Conservation (phyloP, 2,797 vertebrate species). For the Poecile montanus region DNA sequence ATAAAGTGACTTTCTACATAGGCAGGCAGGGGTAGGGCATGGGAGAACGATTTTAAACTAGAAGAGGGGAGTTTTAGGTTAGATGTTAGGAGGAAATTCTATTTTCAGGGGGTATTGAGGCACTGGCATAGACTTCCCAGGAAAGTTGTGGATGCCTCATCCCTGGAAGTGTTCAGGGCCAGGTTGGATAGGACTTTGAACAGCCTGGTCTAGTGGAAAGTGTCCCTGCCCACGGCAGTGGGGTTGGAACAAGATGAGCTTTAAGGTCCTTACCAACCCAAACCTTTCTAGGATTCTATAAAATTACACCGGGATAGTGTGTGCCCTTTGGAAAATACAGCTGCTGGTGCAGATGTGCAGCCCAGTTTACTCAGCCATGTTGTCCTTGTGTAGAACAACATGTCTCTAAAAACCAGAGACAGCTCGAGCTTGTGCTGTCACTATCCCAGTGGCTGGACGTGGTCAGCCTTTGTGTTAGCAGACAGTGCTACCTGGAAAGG, state of each 20-base stretch:
- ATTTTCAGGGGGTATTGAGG: background rate
- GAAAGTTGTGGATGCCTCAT: background rate
- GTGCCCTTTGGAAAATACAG: background rate
- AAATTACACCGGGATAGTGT: background rate
- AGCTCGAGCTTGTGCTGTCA: background rate
- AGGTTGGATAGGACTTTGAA: background rate
- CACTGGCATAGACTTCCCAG: background rate
- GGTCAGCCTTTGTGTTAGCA: background rate
- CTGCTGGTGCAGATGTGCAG: background rate
- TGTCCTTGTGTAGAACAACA: background rate
- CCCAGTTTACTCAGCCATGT: background rate
- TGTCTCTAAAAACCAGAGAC: background rate
- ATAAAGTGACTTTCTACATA: background rate
- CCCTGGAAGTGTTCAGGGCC: background rate
- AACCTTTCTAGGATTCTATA: background rate
- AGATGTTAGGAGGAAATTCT: background rate
- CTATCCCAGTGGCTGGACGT: fast-evolving
- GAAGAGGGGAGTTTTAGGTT: background rate
- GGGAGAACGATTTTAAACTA: background rate
- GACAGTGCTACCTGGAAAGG: background rate
- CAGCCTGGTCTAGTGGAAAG: background rate
- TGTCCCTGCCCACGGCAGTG: background rate
- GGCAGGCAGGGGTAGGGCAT: background rate
- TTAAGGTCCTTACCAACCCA: background rate
- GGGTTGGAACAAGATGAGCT: background rate